Evolutionary conservation across 2,888 invertebrate genomes (phyloP), one percentile per base, ranked within the genome.

Genomic region (Blastobasis adustella): DNA sequence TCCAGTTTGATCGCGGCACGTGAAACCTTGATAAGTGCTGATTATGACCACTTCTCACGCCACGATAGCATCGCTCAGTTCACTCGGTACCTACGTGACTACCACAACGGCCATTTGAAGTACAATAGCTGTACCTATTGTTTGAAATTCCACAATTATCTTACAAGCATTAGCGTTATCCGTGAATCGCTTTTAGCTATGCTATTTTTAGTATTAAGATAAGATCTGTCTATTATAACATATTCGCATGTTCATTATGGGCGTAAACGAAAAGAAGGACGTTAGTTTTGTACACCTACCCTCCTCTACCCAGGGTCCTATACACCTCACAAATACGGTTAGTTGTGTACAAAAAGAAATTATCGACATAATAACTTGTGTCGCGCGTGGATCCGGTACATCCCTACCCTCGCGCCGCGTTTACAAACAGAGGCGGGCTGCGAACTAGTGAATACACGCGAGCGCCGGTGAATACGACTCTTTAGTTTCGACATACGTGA

Each of bases 371-470:
- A 23, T 23, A 23, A 23, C 23, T 1, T 23, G 23, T 23, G 23
- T 23, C 23, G n/a, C n/a, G n/a, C n/a, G 23, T 23, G 23, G 69
- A 67, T 57, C 64, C 7, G 41, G 49, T 55, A 54, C 64, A 65
- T 65, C 56, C 75, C 80, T 76, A 74, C 61, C 62, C 63, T 63
- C 73, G 70, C 58, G 71, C 69, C 66, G 63, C 74, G 76, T 76
- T 80, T 80, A 84, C 79, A 80, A 82, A 82, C 83, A 80, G 71
- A 71, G 59, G 69, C 60, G 71, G 23, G 67, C 74, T 67, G 71
- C 71, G 69, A 77, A 71, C 70, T 71, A 78, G 71, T 76, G 76
- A 71, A 76, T 79, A 73, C 79, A 73, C 68, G 65, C 66, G 58
- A 59, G 61, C 63, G 53, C 54, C 60, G 61, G 66, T 71, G 67